Base-by-base conservation (phyloP, 1,140 invertebrate genomes). In the Epicauta chinensis region DNA sequence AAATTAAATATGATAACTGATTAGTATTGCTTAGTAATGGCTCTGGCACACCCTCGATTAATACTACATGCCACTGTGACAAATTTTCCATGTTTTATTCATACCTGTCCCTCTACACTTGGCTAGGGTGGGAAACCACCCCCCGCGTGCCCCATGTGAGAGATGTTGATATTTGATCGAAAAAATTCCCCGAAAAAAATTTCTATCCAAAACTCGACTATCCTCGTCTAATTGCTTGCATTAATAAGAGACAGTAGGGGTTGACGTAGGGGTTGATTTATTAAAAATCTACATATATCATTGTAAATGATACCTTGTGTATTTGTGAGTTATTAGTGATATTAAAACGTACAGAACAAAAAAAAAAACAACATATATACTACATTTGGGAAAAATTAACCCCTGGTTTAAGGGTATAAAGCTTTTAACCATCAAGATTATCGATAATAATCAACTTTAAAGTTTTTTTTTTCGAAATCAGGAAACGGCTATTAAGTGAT, bases 71-170 rank as follows among this genome's bases (percentile, higher is more conserved):
- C 40, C 41, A 50, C 43, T 48, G 47, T 55, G 53, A 55, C 53
- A 55, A 55, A 55, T 55, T 51, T 50, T 49, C 49, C 46, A 55
- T 55, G 53, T 55, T 55, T 55, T 55, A 55, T 55, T 55, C 53
- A 55, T 55, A 39, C 23, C 37, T 31, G 23, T 48, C 37, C 31
- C 39, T 38, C 36, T 38, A 13, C 23, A 37, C 30, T 37, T 38
- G 34, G 32, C 16, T 29, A 41, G 30, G 38, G 34, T 17, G 12
- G n/a, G 36, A 40, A 17, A 40, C 41, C 13, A 17, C n/a, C 17
- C 13, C n/a, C n/a, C 14, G 7, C 14, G 13, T 40, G 30, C 31
- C 32, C 23, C 13, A 46, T 13, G 31, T 35, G 17, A 13, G 7
- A 13, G 6, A 13, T 29, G n/a, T 10, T 17, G 16, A 11, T 7